Percentiles rank a stretch among this genome's conserved stretches.
These are phyloP conservation scores for Onychorhynchus coronatus DNA, from an alignment of 2,113 vertebrate genomes.

Conservation along the genomic window DNA sequence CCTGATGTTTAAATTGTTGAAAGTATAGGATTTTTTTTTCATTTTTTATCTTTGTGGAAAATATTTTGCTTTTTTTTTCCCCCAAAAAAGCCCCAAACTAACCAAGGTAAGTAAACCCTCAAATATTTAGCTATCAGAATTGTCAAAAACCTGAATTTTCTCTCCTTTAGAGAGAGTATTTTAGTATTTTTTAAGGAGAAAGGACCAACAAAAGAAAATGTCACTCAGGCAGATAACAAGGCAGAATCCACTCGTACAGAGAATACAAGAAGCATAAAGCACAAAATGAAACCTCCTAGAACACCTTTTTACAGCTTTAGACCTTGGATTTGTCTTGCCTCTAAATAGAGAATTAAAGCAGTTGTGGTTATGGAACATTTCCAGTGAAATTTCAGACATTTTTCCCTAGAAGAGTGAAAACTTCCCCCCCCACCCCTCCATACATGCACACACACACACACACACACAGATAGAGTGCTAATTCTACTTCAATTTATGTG, in stretches of 20 bases:
- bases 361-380: not conserved
- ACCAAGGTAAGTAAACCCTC: accelerated
- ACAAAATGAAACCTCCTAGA: not conserved
- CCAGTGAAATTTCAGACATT: not conserved
- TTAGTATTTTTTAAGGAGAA: not conserved
- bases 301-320: not conserved
- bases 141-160: not conserved
- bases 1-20: not conserved
- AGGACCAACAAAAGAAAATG: not conserved
- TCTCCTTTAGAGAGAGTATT: not conserved
- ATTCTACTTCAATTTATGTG: not conserved
- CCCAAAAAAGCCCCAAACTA: not conserved
- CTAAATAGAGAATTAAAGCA: not conserved
- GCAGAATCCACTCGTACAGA: not conserved
- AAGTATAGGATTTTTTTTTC: not conserved
- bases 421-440: not conserved
- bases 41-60: not conserved
- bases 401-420: not conserved
- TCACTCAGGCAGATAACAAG: not conserved
- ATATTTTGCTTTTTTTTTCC: not conserved
- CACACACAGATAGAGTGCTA: not conserved
- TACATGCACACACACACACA: accelerated
- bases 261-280: not conserved
- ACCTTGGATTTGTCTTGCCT: not conserved
- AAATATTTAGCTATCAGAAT: not conserved